These are phyloP conservation scores for Podarcis lilfordi DNA, from an alignment of 2,797 vertebrate genomes.

Conservation along the genomic window DNA sequence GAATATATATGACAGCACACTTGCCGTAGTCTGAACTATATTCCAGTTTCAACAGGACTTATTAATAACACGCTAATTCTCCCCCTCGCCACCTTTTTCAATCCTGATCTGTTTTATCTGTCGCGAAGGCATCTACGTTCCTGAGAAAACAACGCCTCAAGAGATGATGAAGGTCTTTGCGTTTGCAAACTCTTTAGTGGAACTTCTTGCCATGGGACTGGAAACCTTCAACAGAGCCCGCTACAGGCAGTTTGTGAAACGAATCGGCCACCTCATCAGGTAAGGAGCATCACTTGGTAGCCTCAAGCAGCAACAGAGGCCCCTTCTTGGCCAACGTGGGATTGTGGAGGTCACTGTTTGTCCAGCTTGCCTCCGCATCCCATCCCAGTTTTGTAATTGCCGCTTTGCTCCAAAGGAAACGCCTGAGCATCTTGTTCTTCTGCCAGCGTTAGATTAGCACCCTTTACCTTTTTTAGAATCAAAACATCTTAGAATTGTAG, in stretches of 20 bases:
- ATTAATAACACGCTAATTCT: background rate
- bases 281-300: conserved; percentile 53
- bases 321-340: background rate
- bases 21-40: background rate
- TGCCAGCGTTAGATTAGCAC: background rate
- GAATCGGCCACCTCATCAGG: conserved; percentile 95
- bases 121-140: conserved; percentile 86
- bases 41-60: background rate
- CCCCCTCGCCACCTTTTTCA: background rate
- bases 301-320: background rate
- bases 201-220: conserved; percentile 89
- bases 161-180: conserved; percentile 98
- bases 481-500: no score
- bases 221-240: conserved; percentile 95
- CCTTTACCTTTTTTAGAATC: background rate
- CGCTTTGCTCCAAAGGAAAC: background rate
- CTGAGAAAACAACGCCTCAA: conserved; percentile 90
- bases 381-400: background rate
- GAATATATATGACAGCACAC: background rate
- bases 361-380: background rate
- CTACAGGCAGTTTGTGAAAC: conserved; percentile 95
- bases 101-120: background rate
- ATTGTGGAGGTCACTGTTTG: background rate
- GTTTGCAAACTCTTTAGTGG: conserved; percentile 92
- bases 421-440: background rate